Evolutionary conservation across 2,797 vertebrate species (phyloP).

Genomic region (Erethizon dorsatum): DNA sequence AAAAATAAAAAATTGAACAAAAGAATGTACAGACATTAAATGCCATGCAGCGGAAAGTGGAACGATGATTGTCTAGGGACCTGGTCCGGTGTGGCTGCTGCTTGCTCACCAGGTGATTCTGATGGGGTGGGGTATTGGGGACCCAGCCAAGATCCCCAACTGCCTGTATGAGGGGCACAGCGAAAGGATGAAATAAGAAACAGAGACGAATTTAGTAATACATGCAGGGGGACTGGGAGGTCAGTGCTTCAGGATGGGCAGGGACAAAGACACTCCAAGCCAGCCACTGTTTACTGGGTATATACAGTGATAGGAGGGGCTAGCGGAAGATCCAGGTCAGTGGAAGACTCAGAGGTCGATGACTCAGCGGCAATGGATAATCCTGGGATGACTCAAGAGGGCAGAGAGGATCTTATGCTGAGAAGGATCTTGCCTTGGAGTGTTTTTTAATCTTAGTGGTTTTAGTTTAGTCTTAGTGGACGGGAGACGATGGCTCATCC

Average conservation of each 20-base stretch:
- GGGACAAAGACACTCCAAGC: not conserved
- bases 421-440: not conserved
- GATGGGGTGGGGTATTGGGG: not conserved
- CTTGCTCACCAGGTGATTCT: not conserved
- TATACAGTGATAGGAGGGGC: not conserved
- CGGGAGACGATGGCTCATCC: not conserved
- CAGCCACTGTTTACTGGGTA: not conserved
- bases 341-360: not conserved
- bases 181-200: not conserved
- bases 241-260: not conserved
- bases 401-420: not conserved
- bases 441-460: not conserved
- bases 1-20: not conserved
- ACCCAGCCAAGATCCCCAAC: not conserved
- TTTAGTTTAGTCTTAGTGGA: not conserved
- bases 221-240: no score
- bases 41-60: not conserved
- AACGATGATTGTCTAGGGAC: not conserved
- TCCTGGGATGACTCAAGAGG: not conserved
- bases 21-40: not conserved
- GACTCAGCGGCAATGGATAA: not conserved
- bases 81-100: not conserved
- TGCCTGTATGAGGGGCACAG: no score
- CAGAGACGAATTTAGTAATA: not conserved
- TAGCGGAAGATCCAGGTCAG: not conserved